phyloP scores from a whole-genome alignment of 2,113 vertebrate species.

The Psittacula cyanocephala region DNA sequence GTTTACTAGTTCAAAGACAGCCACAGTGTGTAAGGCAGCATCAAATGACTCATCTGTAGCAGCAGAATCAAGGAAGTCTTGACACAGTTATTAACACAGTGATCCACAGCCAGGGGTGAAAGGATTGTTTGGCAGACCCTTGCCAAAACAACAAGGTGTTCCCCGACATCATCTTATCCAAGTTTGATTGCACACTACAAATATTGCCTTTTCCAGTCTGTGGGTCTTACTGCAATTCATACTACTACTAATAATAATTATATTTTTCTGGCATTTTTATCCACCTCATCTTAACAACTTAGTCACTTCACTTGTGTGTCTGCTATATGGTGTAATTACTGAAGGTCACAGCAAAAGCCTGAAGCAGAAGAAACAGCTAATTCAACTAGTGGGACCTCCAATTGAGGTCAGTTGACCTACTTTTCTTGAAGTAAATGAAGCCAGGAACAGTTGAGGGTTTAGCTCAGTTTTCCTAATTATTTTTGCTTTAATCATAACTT shows the following conservation, averaged over 20 bases:
- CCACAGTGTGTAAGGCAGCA: neutral
- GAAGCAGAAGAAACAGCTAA: neutral
- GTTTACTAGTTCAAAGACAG: constrained; percentile 13
- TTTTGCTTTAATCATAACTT: constrained; percentile 20
- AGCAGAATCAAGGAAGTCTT: neutral
- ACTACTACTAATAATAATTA: neutral
- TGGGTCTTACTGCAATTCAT: neutral
- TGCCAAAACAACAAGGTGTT: neutral
- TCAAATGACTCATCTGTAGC: constrained; percentile 1
- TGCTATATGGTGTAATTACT: constrained; percentile 18
- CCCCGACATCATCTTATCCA: neutral
- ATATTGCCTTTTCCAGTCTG: neutral
- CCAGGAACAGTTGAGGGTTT: neutral
- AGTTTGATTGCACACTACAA: neutral
- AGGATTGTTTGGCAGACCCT: neutral
- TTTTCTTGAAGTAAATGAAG: constrained; percentile 37
- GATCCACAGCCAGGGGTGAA: constrained; percentile 35
- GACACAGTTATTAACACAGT: constrained; percentile 1
- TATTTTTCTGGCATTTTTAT: neutral
- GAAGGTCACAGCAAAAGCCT: constrained; percentile 45
- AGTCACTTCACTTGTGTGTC: neutral
- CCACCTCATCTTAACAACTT: constrained; percentile 6
- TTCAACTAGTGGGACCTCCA: neutral
- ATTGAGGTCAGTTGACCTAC: constrained; percentile 36
- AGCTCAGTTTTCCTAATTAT: constrained; percentile 26